A percentile compares a stretch with the other conserved stretches of the same genome.
These are phyloP conservation scores for Sminthopsis crassicaudata DNA, from an alignment of 2,113 vertebrate species.

Conservation along the genomic window DNA sequence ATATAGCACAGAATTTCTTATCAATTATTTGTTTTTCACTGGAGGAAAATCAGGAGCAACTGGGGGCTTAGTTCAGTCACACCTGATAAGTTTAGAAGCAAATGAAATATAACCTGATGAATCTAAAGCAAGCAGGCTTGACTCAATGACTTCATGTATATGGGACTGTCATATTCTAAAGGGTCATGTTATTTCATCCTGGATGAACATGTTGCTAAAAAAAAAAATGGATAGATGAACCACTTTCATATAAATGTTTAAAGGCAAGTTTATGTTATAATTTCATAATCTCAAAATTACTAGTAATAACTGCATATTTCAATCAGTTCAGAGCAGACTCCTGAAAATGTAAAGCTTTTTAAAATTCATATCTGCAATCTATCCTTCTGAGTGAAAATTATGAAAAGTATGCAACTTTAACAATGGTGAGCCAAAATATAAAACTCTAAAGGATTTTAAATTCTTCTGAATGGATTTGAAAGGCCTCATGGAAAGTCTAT, in stretches of 20 bases:
- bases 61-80: background rate
- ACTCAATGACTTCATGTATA: background rate
- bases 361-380: slow-evolving; percentile 43
- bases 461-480: slow-evolving; percentile 58
- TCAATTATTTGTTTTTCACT: slow-evolving; percentile 52
- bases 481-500: slow-evolving; percentile 48
- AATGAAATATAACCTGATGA: background rate
- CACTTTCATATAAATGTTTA: background rate
- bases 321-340: background rate
- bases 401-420: slow-evolving; percentile 33
- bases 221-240: background rate
- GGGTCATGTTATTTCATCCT: slow-evolving; percentile 23
- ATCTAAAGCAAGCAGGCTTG: slow-evolving; percentile 1
- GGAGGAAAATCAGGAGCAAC: slow-evolving; percentile 49
- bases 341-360: slow-evolving; percentile 30
- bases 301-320: background rate
- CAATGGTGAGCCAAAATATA: slow-evolving; percentile 22
- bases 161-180: background rate
- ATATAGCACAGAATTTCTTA: slow-evolving; percentile 70
- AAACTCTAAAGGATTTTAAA: background rate
- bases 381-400: slow-evolving; percentile 47
- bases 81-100: background rate
- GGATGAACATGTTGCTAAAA: slow-evolving; percentile 25
- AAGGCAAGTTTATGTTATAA: slow-evolving; percentile 49
- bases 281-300: background rate